Conservation (phyloP, 2,797 vertebrate genomes). For the Salmo trutta region DNA sequence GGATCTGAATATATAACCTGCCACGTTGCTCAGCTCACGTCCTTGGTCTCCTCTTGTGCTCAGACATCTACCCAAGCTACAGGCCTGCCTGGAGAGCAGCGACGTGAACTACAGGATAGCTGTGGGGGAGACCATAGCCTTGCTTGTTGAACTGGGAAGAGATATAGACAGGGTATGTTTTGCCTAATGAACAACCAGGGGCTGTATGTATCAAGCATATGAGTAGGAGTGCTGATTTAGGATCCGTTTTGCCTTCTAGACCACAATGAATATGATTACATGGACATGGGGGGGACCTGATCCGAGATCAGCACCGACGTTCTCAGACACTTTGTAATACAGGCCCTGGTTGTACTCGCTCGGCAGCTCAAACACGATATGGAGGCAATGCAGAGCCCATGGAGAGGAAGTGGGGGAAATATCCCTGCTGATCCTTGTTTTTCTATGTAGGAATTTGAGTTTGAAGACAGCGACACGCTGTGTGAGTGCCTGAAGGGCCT, state of each 20-base stretch:
- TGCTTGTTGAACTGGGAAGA: constrained; percentile 88
- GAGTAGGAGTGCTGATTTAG: background rate
- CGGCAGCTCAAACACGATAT: too few relatives aligned
- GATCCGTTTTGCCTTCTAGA: background rate
- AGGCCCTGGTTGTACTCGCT: too few relatives aligned
- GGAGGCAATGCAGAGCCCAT: too few relatives aligned
- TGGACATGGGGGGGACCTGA: too few relatives aligned
- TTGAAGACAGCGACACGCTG: constrained; percentile 80
- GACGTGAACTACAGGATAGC: constrained; percentile 88
- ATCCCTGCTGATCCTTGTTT: background rate
- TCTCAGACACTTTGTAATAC: too few relatives aligned
- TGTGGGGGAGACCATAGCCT: constrained; percentile 89
- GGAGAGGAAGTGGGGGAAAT: background rate
- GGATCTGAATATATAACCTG: background rate
- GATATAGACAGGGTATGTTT: constrained; percentile 72
- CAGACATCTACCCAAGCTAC: constrained; percentile 86
- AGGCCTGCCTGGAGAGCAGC: constrained; percentile 87
- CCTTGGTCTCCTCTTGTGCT: background rate
- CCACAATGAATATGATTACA: background rate
- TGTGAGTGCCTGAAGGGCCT: constrained; percentile 84
- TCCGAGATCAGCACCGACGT: too few relatives aligned
- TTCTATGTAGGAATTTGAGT: constrained; percentile 79
- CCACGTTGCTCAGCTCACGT: background rate
- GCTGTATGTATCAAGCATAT: background rate
- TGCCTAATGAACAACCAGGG: background rate